Conservation (phyloP, 2,113 vertebrate species). For the Chionodraco myersi region DNA sequence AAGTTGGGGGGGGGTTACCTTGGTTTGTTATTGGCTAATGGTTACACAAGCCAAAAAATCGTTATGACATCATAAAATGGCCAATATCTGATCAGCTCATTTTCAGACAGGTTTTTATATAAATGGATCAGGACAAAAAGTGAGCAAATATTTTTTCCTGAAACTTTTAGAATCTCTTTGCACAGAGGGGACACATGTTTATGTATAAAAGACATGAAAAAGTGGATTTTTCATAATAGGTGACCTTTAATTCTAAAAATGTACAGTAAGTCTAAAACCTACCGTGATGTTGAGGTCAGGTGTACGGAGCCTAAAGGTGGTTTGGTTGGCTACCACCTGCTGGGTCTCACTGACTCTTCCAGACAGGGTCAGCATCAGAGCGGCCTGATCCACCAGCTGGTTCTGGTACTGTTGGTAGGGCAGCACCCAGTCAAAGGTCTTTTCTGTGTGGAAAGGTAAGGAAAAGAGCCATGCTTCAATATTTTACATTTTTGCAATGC, state of each 20-base stretch:
- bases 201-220: too few species aligned
- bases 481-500: not conserved
- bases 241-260: not conserved
- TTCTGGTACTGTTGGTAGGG: constrained; percentile 86
- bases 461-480: not conserved
- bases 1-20: too few species aligned
- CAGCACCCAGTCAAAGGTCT: constrained; percentile 85
- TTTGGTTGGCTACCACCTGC: constrained; percentile 89
- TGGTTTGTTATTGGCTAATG: too few species aligned
- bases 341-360: constrained; percentile 87
- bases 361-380: constrained; percentile 88
- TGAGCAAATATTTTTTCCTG: too few species aligned
- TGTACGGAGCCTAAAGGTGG: constrained; percentile 87
- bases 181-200: too few species aligned
- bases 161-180: too few species aligned
- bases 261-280: not conserved
- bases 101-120: too few species aligned
- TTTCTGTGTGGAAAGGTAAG: constrained; percentile 75
- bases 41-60: too few species aligned
- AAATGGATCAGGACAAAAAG: too few species aligned
- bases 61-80: too few species aligned
- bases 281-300: constrained; percentile 85
- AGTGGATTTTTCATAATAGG: too few species aligned
- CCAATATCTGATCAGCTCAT: too few species aligned
- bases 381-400: constrained; percentile 89